Evolutionary conservation across 2,888 invertebrate species (phyloP).

Genomic region (Hirtodrosophila confusa): DNA sequence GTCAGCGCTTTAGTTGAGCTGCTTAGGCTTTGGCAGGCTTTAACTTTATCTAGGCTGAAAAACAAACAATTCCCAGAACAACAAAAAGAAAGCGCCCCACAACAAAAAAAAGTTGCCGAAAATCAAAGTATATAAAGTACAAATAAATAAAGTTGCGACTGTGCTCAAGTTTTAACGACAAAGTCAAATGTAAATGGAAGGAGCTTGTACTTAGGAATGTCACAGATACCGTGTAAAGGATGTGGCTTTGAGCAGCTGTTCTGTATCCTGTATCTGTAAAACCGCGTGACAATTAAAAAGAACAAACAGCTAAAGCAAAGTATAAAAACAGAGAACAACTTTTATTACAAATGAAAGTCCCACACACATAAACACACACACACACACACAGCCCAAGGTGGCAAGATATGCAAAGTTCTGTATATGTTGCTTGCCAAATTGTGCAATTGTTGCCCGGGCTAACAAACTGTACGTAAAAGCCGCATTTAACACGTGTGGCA

Average conservation of each 20-base stretch:
- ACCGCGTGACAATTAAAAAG: constrained; percentile 60
- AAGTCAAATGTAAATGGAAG: constrained; percentile 42
- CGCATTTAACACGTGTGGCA: constrained; percentile 74
- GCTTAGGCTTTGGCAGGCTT: constrained; percentile 32
- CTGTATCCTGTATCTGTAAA: constrained; percentile 19
- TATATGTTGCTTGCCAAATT: constrained; percentile 52
- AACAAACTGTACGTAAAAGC: constrained; percentile 43
- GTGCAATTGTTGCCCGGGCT: constrained; percentile 64
- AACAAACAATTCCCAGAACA: constrained; percentile 26
- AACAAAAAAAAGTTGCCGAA: constrained; percentile 48
- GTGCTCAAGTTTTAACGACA: constrained; percentile 41
- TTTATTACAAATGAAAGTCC: too few relatives aligned
- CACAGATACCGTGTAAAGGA: constrained; percentile 52
- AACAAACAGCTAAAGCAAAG: constrained; percentile 43
- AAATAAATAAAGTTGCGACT: constrained; percentile 48
- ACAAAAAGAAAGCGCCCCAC: constrained; percentile 4
- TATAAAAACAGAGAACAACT: too few relatives aligned
- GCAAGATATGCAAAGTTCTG: constrained; percentile 64
- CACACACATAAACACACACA: constrained; percentile 7
- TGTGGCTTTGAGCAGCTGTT: constrained; percentile 48
- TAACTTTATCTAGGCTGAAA: constrained; percentile 37
- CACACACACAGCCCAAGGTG: constrained; percentile 14
- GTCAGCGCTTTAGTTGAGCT: constrained; percentile 38
- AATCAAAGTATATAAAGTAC: constrained; percentile 66
- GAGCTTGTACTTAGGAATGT: constrained; percentile 8